Evolutionary conservation across 2,888 invertebrate genomes (phyloP).

Genomic region (Vesta saturnalis): DNA sequence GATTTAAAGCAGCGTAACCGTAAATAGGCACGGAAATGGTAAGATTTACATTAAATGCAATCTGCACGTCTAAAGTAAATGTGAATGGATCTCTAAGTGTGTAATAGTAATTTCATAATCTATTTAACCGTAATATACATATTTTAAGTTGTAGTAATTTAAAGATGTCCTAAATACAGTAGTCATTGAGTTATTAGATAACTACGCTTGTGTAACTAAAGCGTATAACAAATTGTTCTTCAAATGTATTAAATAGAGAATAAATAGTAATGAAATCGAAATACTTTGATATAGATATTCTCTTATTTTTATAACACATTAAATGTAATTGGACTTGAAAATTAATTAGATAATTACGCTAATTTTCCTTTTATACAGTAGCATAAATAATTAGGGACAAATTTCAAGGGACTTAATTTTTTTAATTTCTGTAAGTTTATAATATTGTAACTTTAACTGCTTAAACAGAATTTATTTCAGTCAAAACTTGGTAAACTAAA

Average conservation of each 20-base stretch:
- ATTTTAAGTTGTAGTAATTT: constrained; percentile 7
- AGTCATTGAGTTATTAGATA: neutral
- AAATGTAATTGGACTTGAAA: too few species aligned
- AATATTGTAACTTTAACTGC: neutral
- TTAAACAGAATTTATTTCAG: neutral
- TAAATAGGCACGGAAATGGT: neutral
- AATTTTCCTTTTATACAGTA: neutral
- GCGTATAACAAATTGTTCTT: neutral
- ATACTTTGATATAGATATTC: too few species aligned
- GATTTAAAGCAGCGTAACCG: neutral
- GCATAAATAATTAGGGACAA: constrained; percentile 1
- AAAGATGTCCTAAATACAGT: neutral
- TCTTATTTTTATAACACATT: too few species aligned
- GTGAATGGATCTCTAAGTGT: constrained; percentile 1
- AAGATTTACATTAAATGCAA: neutral
- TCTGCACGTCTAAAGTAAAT: neutral
- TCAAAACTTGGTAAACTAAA: neutral
- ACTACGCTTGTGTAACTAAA: neutral
- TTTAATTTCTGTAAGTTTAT: neutral
- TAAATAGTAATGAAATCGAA: too few species aligned
- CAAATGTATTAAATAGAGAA: neutral
- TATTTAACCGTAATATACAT: constrained; percentile 6
- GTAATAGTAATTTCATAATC: constrained; percentile 9
- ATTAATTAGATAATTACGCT: too few species aligned
- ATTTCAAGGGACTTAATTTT: neutral